phyloP scores from a whole-genome alignment of 2,113 vertebrate genomes.

The Castor canadensis region DNA sequence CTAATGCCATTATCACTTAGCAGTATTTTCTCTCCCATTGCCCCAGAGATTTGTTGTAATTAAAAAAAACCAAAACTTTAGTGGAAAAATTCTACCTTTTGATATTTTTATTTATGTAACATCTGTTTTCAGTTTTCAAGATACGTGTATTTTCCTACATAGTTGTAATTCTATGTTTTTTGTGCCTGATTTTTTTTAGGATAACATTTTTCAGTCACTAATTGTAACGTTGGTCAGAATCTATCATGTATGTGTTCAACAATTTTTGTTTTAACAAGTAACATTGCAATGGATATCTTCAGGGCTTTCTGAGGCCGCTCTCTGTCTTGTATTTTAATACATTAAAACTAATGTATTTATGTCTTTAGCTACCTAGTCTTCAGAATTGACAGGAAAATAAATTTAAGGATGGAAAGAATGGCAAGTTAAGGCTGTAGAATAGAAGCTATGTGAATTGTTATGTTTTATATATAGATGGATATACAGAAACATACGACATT shows the following conservation, averaged over 20 bases:
- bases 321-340: background rate
- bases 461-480: background rate
- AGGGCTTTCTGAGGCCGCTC: background rate
- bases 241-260: background rate
- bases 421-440: background rate
- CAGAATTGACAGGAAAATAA: background rate
- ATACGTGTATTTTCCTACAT: background rate
- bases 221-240: background rate
- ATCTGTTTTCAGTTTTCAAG: slow-evolving; percentile 7
- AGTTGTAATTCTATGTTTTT: slow-evolving; percentile 8
- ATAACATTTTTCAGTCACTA: background rate
- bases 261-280: background rate
- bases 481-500: background rate
- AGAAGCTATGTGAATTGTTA: background rate
- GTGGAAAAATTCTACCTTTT: background rate
- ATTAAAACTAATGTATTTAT: slow-evolving; percentile 6
- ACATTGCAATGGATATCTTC: background rate
- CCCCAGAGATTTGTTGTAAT: slow-evolving; percentile 5
- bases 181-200: background rate
- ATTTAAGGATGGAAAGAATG: background rate
- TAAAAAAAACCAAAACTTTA: background rate
- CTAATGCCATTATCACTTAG: background rate
- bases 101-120: background rate
- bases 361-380: background rate
- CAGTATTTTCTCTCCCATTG: background rate